These are phyloP conservation scores for Macrotus californicus DNA, from an alignment of 2,113 vertebrate species.

Conservation along the genomic window DNA sequence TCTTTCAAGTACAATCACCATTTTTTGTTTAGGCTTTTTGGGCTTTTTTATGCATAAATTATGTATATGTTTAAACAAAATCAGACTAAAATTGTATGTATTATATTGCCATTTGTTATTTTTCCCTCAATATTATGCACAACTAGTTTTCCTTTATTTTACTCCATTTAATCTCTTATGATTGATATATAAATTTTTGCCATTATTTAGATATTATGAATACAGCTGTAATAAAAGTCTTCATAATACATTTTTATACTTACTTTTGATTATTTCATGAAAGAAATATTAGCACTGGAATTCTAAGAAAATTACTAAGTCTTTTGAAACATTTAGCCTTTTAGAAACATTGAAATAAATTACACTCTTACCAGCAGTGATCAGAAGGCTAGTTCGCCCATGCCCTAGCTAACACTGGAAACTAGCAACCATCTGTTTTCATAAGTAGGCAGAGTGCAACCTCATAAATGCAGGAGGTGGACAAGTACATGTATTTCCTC, in stretches of 20 bases:
- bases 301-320: background rate
- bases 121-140: background rate
- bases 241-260: background rate
- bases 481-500: background rate
- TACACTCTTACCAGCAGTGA: background rate
- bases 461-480: background rate
- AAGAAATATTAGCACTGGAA: background rate
- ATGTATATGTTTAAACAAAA: background rate
- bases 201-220: background rate
- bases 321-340: background rate
- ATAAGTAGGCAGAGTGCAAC: background rate
- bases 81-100: background rate
- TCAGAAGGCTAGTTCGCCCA: background rate
- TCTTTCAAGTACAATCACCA: background rate
- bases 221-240: background rate
- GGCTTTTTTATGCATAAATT: background rate
- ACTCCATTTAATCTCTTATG: background rate
- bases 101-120: background rate
- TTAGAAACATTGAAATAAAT: conserved; percentile 26
- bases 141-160: background rate
- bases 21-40: background rate
- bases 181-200: background rate
- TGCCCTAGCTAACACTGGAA: background rate
- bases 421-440: background rate
- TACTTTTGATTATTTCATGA: conserved; percentile 5